Base-by-base conservation (phyloP, 2,888 invertebrate species). In the Encarsia formosa region DNA sequence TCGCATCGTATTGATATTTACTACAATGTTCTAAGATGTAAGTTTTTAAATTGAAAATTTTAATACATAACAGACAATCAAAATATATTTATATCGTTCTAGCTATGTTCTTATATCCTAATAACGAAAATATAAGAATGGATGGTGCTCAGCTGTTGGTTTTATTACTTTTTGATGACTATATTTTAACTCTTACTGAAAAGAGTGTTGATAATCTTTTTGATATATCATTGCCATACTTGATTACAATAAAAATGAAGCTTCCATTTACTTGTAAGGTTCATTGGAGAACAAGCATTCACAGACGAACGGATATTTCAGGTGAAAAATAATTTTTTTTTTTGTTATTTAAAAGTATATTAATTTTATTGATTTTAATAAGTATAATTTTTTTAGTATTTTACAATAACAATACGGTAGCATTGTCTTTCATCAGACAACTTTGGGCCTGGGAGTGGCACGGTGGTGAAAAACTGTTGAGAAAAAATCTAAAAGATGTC, bases 71-170 rank as follows among this genome's bases (percentile, higher is more conserved):
- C 24, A 34, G 43, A 13, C 35, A 24, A 54, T 53, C 31, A 44
- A 37, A 40, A 46, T 50, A 18, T 8, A 38, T 23, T 48, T 51
- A 51, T 54, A 22, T 50, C 56, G n/a, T 71, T 74, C 46, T 62
- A 80, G 80, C 77, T 37, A 60, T 81, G 41, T 78, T 81, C 65
- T 63, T 80, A 45, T 81, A 77, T 69, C 77, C 77, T 43, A 76
- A 77, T 38, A 80, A 81, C 59, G 78, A 79, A 56, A 68, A 75
- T 52, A 66, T 79, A 49, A 75, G 76, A 57, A 67, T 72, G 23
- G 79, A 80, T 61, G 77, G 73, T 1, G 70, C 77, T 11, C 75
- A 75, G 47, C 63, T 81, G 34, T 61, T 81, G n/a, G 76, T 76
- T 62, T 61, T 81, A 11, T 64, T 81, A 34, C 61, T 78, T 19